phyloP scores from a whole-genome alignment of 2,113 vertebrate species.

The Aythya baeri region DNA sequence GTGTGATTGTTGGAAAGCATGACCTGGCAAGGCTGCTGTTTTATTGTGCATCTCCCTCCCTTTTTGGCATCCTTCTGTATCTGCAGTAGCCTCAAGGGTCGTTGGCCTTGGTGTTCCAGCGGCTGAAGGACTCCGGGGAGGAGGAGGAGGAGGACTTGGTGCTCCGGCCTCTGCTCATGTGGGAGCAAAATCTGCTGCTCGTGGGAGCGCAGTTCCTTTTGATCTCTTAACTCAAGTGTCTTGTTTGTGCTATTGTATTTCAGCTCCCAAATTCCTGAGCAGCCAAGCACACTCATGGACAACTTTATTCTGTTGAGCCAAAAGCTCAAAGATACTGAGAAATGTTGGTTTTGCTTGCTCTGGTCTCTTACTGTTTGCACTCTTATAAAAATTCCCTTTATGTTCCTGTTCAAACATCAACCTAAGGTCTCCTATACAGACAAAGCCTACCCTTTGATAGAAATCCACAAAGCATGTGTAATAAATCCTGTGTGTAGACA shows the following conservation, averaged over 20 bases:
- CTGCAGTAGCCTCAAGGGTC: not conserved
- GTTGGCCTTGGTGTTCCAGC: not conserved
- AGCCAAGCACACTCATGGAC: not conserved
- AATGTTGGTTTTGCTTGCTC: not conserved
- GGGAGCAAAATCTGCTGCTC: not conserved
- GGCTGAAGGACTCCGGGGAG: not conserved
- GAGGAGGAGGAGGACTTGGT: not conserved
- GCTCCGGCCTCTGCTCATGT: not conserved
- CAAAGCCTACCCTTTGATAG: not conserved
- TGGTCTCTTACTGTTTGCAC: not conserved
- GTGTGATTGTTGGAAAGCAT: not conserved
- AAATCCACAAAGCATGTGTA: not conserved
- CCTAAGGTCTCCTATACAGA: not conserved
- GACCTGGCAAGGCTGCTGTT: not conserved
- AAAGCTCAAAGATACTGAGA: not conserved
- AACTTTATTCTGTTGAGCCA: not conserved
- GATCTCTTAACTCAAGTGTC: not conserved
- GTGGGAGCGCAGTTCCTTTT: conserved; percentile 10
- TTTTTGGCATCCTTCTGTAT: not conserved
- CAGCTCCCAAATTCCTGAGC: conserved; percentile 2
- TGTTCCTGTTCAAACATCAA: not conserved
- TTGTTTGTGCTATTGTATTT: not conserved
- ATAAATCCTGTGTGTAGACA: not conserved
- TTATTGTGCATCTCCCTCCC: not conserved
- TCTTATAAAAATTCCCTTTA: not conserved